Percentiles rank a stretch among this genome's conserved stretches.
phyloP scores from a whole-genome alignment of 2,888 invertebrate species.

The Dryobotodes eremita region DNA sequence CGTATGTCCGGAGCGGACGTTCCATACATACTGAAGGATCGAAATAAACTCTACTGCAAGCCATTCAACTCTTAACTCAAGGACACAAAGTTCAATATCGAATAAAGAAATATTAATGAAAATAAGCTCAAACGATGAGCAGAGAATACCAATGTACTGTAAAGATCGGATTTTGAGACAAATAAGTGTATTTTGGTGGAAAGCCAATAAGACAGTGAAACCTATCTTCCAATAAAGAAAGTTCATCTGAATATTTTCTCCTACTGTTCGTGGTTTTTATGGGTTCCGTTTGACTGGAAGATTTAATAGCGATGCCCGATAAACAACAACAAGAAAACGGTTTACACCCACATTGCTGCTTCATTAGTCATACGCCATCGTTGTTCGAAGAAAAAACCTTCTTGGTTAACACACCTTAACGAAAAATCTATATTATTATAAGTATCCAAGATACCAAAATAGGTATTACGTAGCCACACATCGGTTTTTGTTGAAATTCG shows the following conservation, averaged over 20 bases:
- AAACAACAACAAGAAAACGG: conserved; percentile 46
- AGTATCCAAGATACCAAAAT: conserved; percentile 39
- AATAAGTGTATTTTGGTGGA: conserved; percentile 51
- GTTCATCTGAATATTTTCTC: conserved; percentile 62
- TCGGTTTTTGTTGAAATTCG: conserved; percentile 69
- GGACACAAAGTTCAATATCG: conserved; percentile 41
- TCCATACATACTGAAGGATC: conserved; percentile 71
- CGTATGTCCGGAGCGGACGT: conserved; percentile 80
- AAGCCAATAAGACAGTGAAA: conserved; percentile 46
- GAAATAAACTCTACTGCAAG: conserved; percentile 45
- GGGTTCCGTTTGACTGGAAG: conserved; percentile 44
- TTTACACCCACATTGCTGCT: conserved; percentile 28
- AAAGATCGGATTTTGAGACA: conserved; percentile 44
- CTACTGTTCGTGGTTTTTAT: conserved; percentile 29
- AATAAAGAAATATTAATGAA: conserved; percentile 9
- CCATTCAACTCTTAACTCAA: conserved; percentile 28
- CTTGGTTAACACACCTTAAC: conserved; percentile 1
- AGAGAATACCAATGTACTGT: conserved; percentile 60
- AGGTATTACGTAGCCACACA: conserved; percentile 41
- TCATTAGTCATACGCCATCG: conserved; percentile 49
- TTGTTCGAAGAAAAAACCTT: conserved; percentile 25
- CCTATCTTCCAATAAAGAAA: conserved; percentile 47
- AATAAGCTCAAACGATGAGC: conserved; percentile 42
- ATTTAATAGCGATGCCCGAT: conserved; percentile 51
- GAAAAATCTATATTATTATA: conserved; percentile 28